Evolutionary conservation across 2,888 invertebrate genomes (phyloP).

Genomic region (Phasia obesa): DNA sequence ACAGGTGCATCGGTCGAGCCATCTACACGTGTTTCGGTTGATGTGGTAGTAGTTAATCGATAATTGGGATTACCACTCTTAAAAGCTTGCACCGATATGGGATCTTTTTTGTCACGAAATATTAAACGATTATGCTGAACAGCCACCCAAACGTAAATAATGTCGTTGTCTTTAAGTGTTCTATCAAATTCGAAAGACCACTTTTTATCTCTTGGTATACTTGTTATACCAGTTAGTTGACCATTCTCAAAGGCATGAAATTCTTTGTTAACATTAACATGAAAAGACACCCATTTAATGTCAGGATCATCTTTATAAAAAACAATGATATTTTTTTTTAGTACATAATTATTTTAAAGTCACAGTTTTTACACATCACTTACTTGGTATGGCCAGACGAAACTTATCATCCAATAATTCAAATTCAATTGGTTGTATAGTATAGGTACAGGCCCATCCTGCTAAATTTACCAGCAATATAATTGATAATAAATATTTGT

Average conservation of each 20-base stretch:
- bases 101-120: conserved; percentile 74
- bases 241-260: conserved; percentile 84
- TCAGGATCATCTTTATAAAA: conserved; percentile 83
- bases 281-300: conserved; percentile 85
- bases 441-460: conserved; percentile 34
- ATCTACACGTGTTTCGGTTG: background rate
- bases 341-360: background rate
- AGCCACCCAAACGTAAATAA: conserved; percentile 85
- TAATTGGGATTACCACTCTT: conserved; percentile 51
- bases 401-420: conserved; percentile 75
- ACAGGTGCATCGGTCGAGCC: background rate
- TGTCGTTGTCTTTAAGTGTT: conserved; percentile 84
- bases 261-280: conserved; percentile 85
- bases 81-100: conserved; percentile 68
- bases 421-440: conserved; percentile 69
- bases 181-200: conserved; percentile 84
- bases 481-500: conserved; percentile 36
- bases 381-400: conserved; percentile 78
- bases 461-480: conserved; percentile 38
- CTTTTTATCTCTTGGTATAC: conserved; percentile 81
- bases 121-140: conserved; percentile 84
- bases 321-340: background rate
- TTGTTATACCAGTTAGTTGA: conserved; percentile 83
- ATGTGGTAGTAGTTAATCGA: conserved; percentile 9
- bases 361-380: conserved; percentile 11